A percentile compares a stretch with the other conserved stretches of the same genome.
These are phyloP conservation scores for Diadema setosum DNA, from an alignment of 35 echinoderm and acorn worm genomes.

Conservation along the genomic window DNA sequence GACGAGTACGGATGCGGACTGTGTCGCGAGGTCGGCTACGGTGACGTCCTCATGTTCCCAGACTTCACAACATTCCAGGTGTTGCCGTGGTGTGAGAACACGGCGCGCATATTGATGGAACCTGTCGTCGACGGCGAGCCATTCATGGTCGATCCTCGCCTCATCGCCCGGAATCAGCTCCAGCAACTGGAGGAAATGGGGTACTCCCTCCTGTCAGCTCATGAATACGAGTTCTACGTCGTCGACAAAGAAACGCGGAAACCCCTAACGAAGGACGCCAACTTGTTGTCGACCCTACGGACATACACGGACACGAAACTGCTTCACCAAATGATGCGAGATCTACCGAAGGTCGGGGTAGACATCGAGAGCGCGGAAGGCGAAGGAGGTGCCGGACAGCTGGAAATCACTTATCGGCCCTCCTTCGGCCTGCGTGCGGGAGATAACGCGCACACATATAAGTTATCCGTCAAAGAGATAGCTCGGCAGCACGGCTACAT, in stretches of 20 bases:
- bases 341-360: constrained; percentile 50
- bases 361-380: constrained; percentile 59
- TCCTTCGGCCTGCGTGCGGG: constrained; percentile 47
- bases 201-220: constrained; percentile 50
- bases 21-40: constrained; percentile 44
- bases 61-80: constrained; percentile 61
- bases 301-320: constrained; percentile 27
- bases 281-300: constrained; percentile 10
- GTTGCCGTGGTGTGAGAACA: constrained; percentile 60
- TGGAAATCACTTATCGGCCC: constrained; percentile 54
- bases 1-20: constrained; percentile 1
- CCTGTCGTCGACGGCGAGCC: constrained; percentile 1
- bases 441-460: constrained; percentile 67
- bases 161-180: constrained; percentile 51
- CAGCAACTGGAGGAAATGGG: constrained; percentile 36
- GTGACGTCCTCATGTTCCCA: constrained; percentile 38
- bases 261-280: neutral
- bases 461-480: constrained; percentile 65
- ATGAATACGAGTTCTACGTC: constrained; percentile 72
- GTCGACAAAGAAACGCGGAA: neutral
- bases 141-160: constrained; percentile 19
- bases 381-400: constrained; percentile 52
- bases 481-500: constrained; percentile 39
- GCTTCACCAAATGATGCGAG: constrained; percentile 55
- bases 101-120: constrained; percentile 54